A percentile compares a stretch with the other conserved stretches of the same genome.
These are phyloP conservation scores for Malachius bipustulatus DNA, from an alignment of 2,888 invertebrate species.

Conservation along the genomic window DNA sequence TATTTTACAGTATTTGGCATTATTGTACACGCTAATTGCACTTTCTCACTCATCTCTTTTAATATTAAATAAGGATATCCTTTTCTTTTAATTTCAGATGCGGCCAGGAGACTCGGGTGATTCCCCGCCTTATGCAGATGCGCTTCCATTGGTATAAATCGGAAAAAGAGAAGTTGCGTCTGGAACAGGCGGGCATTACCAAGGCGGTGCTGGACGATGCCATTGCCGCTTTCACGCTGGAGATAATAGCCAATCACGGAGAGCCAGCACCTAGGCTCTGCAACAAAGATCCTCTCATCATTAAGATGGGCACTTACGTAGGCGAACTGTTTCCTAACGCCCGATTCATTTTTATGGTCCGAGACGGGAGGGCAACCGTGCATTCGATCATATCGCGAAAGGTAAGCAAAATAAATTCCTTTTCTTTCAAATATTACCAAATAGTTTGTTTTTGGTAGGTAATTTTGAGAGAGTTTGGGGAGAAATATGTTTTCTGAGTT, in stretches of 20 bases:
- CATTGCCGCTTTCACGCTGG: slow-evolving; percentile 91
- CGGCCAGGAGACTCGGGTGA: slow-evolving; percentile 94
- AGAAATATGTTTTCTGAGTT: too few species aligned
- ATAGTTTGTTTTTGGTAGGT: too few species aligned
- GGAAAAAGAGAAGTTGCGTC: slow-evolving; percentile 77
- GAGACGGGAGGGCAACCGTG: slow-evolving; percentile 96
- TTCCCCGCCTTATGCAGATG: slow-evolving; percentile 91
- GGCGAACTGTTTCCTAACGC: slow-evolving; percentile 93
- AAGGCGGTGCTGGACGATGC: slow-evolving; percentile 88
- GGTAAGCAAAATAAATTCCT: too few species aligned
- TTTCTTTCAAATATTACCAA: too few species aligned
- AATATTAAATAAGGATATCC: too few species aligned
- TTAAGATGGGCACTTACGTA: slow-evolving; percentile 93
- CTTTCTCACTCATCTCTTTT: too few species aligned
- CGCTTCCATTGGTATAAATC: slow-evolving; percentile 92
- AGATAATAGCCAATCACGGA: slow-evolving; percentile 93
- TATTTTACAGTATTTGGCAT: too few species aligned
- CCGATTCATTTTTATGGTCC: slow-evolving; percentile 95
- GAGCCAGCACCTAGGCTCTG: slow-evolving; percentile 89
- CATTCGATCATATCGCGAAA: slow-evolving; percentile 96
- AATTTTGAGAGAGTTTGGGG: too few species aligned
- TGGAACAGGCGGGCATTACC: slow-evolving; percentile 89
- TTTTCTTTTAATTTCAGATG: slow-evolving; percentile 48
- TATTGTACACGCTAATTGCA: too few species aligned
- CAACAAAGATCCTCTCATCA: slow-evolving; percentile 97